Conservation (phyloP, 2,888 invertebrate genomes). For the Meiosimyza platycephala region DNA sequence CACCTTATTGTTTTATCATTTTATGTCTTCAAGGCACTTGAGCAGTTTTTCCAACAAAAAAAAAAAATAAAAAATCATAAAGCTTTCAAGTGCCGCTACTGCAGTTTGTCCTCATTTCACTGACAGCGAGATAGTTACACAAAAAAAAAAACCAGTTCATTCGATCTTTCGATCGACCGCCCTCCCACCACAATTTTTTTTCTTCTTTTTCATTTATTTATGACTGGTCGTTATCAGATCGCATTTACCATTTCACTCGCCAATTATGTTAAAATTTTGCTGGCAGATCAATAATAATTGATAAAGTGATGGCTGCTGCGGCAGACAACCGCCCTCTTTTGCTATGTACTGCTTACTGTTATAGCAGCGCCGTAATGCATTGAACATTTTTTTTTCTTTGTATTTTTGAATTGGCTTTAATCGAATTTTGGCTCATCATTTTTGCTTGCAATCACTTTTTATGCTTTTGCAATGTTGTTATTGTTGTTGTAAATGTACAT, state of each 20-base stretch:
- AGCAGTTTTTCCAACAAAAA: too few species aligned
- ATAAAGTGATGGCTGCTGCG: conserved; percentile 6
- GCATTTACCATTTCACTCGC: conserved; percentile 14
- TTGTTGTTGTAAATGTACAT: conserved; percentile 1
- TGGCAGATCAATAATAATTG: conserved; percentile 22
- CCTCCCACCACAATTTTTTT: conserved; percentile 4
- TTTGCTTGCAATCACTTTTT: conserved; percentile 43
- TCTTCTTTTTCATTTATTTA: too few species aligned
- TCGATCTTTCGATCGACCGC: too few species aligned
- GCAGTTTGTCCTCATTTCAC: too few species aligned
- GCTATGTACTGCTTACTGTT: background rate
- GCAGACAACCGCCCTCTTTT: background rate
- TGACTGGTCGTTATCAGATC: conserved; percentile 10
- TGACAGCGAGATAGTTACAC: too few species aligned
- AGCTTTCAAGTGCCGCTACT: too few species aligned
- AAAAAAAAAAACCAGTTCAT: too few species aligned
- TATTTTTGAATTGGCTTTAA: conserved; percentile 56
- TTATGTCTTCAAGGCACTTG: too few species aligned
- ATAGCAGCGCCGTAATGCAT: background rate
- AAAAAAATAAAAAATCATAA: too few species aligned
- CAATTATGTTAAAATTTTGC: conserved; percentile 19
- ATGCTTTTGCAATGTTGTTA: background rate
- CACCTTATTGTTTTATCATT: too few species aligned
- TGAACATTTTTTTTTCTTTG: background rate
- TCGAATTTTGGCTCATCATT: conserved; percentile 60